Evolutionary conservation across 2,797 vertebrate species (phyloP), one percentile per base, ranked within the genome.

Genomic region (Sebastes miniatus): DNA sequence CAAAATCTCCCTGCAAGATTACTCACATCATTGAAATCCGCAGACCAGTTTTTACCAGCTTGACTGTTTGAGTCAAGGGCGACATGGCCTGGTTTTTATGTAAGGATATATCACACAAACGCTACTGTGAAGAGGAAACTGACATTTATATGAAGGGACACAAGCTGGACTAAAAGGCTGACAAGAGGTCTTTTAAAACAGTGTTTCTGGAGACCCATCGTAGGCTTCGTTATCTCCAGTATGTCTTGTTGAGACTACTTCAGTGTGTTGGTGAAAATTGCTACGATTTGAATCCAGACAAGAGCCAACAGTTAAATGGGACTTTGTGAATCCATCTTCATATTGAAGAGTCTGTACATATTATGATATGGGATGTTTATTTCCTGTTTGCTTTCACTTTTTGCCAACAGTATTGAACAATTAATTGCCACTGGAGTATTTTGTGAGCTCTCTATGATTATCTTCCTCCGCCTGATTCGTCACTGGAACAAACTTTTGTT

Each of bases 291-390:
- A 84, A 77, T 80, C 39, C 52, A 32, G 81, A 83, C 65, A 24
- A 73, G 66, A 76, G 52, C 74, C 79, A 67, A 82, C 47, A 31
- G 29, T 77, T 52, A 25, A 80, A 80, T 31, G 56, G 77, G 82
- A 89, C 83, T 84, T 83, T 87, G 67, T 71, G 24, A 82, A 85
- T 71, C 14, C 58, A 56, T 94, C 94, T 95, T 95, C 94, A 95
- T 87, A 92, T 94, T 95, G 94, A 94, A 95, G 94, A 92, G 92
- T 78, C 10, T 94, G 93, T 95, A 94, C 79, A 93, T 94, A 91
- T 83, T 75, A 73, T 64, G 66, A 88, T 80, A 79, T 69, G 83
- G 93, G 87, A 92, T 79, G 81, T 93, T 91, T 80, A 62, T 88
- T 90, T 90, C 90, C 87, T 66, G 8, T 76, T 79, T 72, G 25